Percentiles rank a stretch among this genome's conserved stretches.
These are phyloP conservation scores for Saccostrea cuccullata DNA, from an alignment of 1,140 invertebrate species.

Conservation along the genomic window DNA sequence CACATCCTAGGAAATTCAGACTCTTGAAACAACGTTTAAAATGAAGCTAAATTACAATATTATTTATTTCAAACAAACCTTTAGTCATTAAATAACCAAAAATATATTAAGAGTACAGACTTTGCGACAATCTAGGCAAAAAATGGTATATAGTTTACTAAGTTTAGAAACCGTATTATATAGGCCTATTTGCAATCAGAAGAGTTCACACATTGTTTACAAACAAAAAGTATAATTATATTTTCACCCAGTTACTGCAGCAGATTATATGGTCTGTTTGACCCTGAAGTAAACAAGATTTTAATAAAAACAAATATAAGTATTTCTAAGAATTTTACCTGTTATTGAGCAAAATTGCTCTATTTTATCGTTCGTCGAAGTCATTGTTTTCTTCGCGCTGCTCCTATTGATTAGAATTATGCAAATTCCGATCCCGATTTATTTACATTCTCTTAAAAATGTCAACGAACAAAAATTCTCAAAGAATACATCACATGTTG, in stretches of 20 bases:
- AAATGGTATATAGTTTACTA: no score
- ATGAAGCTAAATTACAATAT: no score
- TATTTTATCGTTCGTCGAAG: conserved; percentile 26
- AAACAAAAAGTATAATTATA: not conserved
- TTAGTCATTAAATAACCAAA: no score
- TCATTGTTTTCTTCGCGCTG: conserved; percentile 29
- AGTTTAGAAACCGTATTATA: no score
- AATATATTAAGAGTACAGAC: no score
- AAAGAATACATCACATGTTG: not conserved
- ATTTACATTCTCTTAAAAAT: not conserved
- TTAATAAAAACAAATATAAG: not conserved
- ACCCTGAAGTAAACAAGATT: no score
- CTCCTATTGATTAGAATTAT: not conserved
- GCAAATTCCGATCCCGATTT: conserved; percentile 10
- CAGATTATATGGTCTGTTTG: not conserved
- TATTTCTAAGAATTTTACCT: not conserved
- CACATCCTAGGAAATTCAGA: no score
- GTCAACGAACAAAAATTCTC: not conserved
- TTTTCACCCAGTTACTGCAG: not conserved
- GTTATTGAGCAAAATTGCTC: conserved; percentile 43
- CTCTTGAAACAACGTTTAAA: no score
- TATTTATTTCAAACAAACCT: no score
- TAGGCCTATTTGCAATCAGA: no score
- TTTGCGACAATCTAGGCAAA: no score
- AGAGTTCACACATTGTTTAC: no score